Evolutionary conservation across 2,113 vertebrate species (phyloP).

Genomic region (Nipponia nippon): DNA sequence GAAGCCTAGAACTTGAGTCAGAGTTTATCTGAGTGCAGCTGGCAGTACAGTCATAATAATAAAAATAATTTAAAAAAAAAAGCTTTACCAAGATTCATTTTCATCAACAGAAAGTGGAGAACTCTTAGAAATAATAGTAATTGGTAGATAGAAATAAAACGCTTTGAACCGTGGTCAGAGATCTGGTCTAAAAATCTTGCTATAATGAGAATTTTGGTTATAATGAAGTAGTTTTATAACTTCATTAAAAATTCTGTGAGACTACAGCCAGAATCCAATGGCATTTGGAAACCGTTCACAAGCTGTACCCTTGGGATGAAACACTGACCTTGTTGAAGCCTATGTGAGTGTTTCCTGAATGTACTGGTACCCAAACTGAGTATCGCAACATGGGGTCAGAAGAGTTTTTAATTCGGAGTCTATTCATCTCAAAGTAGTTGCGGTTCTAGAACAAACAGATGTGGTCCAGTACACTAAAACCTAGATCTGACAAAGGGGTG

Average conservation of each 20-base stretch:
- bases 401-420: background rate
- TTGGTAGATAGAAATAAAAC: background rate
- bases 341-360: background rate
- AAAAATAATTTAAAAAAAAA: background rate
- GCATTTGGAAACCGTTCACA: background rate
- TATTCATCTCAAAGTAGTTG: background rate
- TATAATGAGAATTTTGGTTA: background rate
- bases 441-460: background rate
- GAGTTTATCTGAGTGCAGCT: background rate
- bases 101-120: background rate
- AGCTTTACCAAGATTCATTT: background rate
- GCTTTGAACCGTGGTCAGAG: background rate
- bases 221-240: background rate
- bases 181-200: background rate
- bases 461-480: background rate
- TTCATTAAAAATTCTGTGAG: background rate
- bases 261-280: background rate
- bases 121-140: background rate
- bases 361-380: background rate
- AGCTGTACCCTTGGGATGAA: background rate
- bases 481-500: background rate
- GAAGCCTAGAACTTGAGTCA: background rate
- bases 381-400: rapidly evolving
- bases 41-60: background rate
- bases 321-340: background rate